Base-by-base conservation (phyloP, 1,140 invertebrate genomes). In the Panagrolaimus sp. region DNA sequence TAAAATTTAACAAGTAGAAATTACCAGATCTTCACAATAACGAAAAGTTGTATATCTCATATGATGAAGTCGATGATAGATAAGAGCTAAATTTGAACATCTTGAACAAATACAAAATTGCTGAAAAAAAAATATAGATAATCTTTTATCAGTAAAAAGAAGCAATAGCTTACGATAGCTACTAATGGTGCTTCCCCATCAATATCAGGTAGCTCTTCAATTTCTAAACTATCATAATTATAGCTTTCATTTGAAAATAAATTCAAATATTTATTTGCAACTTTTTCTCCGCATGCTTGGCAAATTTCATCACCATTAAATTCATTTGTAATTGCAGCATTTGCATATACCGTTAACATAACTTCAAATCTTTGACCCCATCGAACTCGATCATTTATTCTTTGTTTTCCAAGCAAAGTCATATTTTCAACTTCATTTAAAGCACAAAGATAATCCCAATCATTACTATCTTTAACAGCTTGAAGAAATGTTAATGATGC, bases 1-100 rank as follows among this genome's bases (percentile, higher is more conserved):
- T 7, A 38, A 38, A 4, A 7, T 38, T 38, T 38, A 38, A 38
- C 31, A 38, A 4, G 31, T 4, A 38, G 31, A 14, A 42, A 25
- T 66, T 44, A 72, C 71, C 71, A 66, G 68, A 45, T 73, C 70
- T 43, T 72, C 70, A 57, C 72, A 73, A 16, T 57, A 43, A 14
- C 64, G 47, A 14, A 71, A 42, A 42, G 72, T 38, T 5, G 69
- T 47, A 44, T 66, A 74, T 27, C 46, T 23, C 63, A 74, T 62
- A 48, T 74, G 73, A 63, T 74, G 70, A 44, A 70, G 63, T 14
- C 43, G 44, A 47, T 74, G 73, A 47, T 68, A 63, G 48, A 53
- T 20, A 43, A 68, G 5, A 53, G 73, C 14, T 45, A 69, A 1
- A 27, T 68, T 23, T 51, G 63, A 9, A 67, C 63, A 73, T 51